Conservation (phyloP, 1,140 invertebrate species). For the Drosophila truncata region DNA sequence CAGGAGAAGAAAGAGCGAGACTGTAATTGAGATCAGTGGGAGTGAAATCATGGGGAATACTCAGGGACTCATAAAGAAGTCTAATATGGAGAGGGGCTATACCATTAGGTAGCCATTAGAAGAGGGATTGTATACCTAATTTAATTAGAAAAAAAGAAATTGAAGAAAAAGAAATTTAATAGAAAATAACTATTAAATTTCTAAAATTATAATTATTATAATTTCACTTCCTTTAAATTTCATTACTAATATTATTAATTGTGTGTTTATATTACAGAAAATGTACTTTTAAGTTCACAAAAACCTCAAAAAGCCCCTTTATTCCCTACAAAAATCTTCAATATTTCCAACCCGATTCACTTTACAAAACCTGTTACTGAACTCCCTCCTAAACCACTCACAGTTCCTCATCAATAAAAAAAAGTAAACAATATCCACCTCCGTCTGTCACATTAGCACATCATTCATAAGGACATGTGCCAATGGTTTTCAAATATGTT, state of each 20-base stretch:
- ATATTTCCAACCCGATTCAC: not conserved
- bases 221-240: no score
- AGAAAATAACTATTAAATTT: no score
- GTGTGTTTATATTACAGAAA: not conserved
- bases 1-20: not conserved
- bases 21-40: conserved; percentile 63
- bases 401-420: conserved; percentile 8
- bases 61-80: conserved; percentile 15
- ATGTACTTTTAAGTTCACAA: not conserved
- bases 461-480: conserved; percentile 85
- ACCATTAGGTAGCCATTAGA: not conserved
- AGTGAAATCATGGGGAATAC: conserved; percentile 1
- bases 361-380: conserved; percentile 7
- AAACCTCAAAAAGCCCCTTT: no score
- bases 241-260: not conserved
- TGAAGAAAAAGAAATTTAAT: no score
- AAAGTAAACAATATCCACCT: conserved; percentile 13
- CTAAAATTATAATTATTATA: no score
- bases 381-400: conserved; percentile 14
- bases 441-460: conserved; percentile 79
- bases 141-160: not conserved
- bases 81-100: no score
- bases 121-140: not conserved
- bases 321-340: not conserved
- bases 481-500: conserved; percentile 73